Evolutionary conservation across 2,888 invertebrate species (phyloP), one percentile per base, ranked within the genome.

Genomic region (Harmothoe impar): DNA sequence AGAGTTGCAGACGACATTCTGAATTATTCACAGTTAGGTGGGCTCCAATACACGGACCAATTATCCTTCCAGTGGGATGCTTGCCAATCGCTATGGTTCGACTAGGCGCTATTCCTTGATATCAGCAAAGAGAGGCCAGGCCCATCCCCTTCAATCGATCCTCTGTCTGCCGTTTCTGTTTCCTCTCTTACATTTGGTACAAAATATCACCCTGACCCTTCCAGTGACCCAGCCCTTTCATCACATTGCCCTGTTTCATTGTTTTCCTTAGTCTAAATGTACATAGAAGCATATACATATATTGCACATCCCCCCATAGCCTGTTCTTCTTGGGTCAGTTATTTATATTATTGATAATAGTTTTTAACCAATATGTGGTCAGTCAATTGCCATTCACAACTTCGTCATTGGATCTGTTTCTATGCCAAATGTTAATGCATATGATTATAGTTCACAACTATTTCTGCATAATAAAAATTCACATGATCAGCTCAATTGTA

Each of bases 401-500:
- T 52, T 31, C 29, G 86, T 56, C 86, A 86, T 86, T 25, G 23
- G 43, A 84, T 29, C 54, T 52, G 86, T 54, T 86, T 54, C 86
- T 54, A 54, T 54, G 86, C 86, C 86, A 86, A 86, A 54, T 54
- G 86, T 86, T 86, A 52, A 81, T 43, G 31, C 81, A 81, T 81
- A 81, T 35, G 81, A 86, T 86, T 31, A 86, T 86, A 86, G 86
- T 86, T 86, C 86, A 86, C 86, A 86, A 86, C 86, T 86, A 86
- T 86, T 86, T 86, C 56, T 54, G 86, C 86, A 56, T 86, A 86
- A 86, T 86, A 86, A 86, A 43, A 52, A 86, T 52, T 86, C 86
- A 86, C 86, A 86, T 86, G 86, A 56, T 86, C 86, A 86, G 86
- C 86, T 86, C 86, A 86, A 86, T 56, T 86, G 31, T 86, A 86